Evolutionary conservation across 2,113 vertebrate species (phyloP).

Genomic region (Axis porcinus): DNA sequence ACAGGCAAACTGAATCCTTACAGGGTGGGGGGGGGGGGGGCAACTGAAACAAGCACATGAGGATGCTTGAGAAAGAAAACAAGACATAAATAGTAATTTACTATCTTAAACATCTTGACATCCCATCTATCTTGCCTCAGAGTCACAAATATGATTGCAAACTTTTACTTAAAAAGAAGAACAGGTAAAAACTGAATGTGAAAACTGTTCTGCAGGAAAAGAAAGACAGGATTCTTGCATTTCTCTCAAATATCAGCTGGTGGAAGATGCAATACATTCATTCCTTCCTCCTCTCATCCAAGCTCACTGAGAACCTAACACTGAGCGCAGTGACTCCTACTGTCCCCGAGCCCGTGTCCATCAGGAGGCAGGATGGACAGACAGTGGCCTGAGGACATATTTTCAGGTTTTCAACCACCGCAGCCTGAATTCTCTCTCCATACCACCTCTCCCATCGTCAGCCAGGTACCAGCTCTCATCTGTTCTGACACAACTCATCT

Average conservation of each 20-base stretch:
- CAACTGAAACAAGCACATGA: too few relatives aligned
- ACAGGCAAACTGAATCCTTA: too few relatives aligned
- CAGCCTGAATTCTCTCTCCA: background rate
- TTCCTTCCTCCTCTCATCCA: background rate
- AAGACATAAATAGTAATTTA: too few relatives aligned
- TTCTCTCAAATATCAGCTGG: background rate
- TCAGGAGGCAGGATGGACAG: background rate
- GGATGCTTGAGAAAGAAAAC: too few relatives aligned
- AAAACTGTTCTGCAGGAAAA: background rate
- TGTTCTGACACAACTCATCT: too few relatives aligned
- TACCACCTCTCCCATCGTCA: background rate
- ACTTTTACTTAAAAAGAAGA: too few relatives aligned
- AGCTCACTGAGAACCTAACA: too few relatives aligned
- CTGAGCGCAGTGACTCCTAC: background rate
- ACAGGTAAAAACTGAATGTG: background rate
- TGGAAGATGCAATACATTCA: background rate
- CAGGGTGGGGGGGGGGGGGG: too few relatives aligned
- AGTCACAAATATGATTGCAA: too few relatives aligned
- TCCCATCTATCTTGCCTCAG: too few relatives aligned
- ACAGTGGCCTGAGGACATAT: background rate
- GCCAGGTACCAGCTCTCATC: too few relatives aligned
- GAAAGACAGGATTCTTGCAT: background rate
- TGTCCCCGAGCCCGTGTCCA: accelerated
- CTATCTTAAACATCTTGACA: too few relatives aligned
- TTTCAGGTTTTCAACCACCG: accelerated